Conservation (phyloP, 35 echinoderm and acorn worm species). For the Chiridota heheva region DNA sequence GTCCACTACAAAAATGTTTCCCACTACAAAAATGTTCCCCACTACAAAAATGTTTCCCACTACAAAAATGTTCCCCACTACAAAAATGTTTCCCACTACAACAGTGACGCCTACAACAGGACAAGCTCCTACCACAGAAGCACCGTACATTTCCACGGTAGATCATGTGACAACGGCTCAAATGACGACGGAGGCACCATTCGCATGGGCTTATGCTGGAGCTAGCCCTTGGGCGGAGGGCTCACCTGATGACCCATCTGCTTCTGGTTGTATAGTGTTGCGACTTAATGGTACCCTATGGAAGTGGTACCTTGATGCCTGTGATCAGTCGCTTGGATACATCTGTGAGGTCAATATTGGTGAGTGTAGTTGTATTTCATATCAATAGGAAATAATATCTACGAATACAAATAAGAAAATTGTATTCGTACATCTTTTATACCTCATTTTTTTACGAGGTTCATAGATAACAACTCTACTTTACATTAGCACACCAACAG, state of each 20-base stretch:
- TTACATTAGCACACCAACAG: too few species aligned
- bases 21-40: too few species aligned
- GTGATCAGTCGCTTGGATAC: conserved; percentile 50
- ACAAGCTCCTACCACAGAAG: neutral
- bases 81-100: too few species aligned
- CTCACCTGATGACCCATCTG: neutral
- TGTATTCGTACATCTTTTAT: too few species aligned
- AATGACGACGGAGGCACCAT: neutral
- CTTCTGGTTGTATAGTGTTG: conserved; percentile 23
- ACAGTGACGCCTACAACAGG: neutral
- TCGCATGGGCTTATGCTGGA: neutral
- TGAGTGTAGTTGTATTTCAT: conserved; percentile 41
- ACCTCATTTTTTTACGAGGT: too few species aligned
- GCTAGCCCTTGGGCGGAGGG: conserved; percentile 15
- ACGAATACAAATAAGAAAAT: too few species aligned
- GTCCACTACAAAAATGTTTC: too few species aligned
- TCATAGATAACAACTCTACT: too few species aligned
- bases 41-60: too few species aligned
- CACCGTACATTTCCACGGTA: neutral
- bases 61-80: too few species aligned
- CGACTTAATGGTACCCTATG: conserved; percentile 39
- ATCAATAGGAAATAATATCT: too few species aligned
- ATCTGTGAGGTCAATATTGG: conserved; percentile 81
- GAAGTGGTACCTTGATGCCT: conserved; percentile 46
- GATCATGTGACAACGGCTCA: neutral